Base-by-base conservation (phyloP, 1,140 invertebrate genomes). In the Zaprionus ornatus region DNA sequence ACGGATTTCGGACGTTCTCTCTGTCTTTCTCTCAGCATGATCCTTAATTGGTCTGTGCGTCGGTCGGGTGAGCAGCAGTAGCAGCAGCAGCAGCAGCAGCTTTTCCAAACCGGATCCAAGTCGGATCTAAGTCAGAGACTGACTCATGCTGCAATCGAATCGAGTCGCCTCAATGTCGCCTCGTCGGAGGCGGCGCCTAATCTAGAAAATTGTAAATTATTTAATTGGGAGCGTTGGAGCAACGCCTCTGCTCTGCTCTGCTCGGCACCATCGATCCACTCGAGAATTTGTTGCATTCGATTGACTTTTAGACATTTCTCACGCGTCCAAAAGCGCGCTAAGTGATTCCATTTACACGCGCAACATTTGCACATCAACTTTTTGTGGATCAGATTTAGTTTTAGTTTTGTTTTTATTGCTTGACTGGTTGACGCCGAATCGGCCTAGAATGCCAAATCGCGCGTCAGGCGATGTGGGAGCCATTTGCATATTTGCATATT, bases 201-300 rank as follows among this genome's bases (percentile, higher is more conserved):
- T 74, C 72, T 74, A 69, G 65, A 62, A 74, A 69, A 74, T 74
- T 74, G 65, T 69, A 74, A 74, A 74, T 69, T 74, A 69, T 74
- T 69, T 74, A 74, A 74, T 74, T 74, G 72, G 59, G 65, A 57
- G 50, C 72, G 72, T 57, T 69, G 57, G n/a, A 45, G 52, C 65
- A 57, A 74, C 72, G 72, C 72, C 72, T 74, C 65, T 74, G 72
- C 65, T 27, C 63, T 13, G 21, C 10, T 42, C 15, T 23, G n/a
- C 0, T 23, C 45, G 45, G 37, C 37, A 40, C 42, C n/a, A 13
- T 50, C 45, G 45, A 50, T 50, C 45, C 17, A 9, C 9, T 50
- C 45, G 13, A 45, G 57, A 74, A 74, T 74, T 74, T 74, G 65
- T 74, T 55, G 72, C 59, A 68, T 68, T 37, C 65, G 54, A 37